Evolutionary conservation across 2,113 vertebrate species (phyloP), one percentile per base, ranked within the genome.

Genomic region (Antechinus flavipes): DNA sequence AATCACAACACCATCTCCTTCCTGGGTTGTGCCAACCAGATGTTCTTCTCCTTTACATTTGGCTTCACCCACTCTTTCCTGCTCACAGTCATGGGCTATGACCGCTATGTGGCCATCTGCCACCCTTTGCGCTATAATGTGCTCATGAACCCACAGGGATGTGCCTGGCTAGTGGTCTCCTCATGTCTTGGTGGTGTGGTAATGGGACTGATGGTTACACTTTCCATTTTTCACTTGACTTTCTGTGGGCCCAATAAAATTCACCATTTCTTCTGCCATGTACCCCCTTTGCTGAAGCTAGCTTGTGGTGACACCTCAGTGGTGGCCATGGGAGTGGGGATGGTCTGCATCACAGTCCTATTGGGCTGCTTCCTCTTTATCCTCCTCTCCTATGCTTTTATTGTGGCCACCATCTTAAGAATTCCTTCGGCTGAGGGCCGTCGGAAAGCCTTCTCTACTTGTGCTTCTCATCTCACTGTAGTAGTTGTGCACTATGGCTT

Each of bases 381-480:
- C 0, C 0, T 96, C 8, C 47, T 96, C 30, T 96, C 96, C 42
- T 96, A 96, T 14, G 8, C 94, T 47, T 97, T 96, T 90, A 97
- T 97, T 0, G 84, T 94, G 14, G 30, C 95, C 91, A 97, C 54
- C 94, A 94, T 42, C 93, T 96, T 96, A 93, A 97, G 58, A 56
- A 98, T 98, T 9, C 96, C 97, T 0, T 97, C 97, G 0, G 92
- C 96, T 0, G 96, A 98, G 14, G 96, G 96, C 0, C 16, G 76
- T 16, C 96, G 91, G n/a, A 97, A 97, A 16, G 92, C 95, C 16
- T 98, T 98, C 93, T 97, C 96, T 91, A 98, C 97, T 0, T 98
- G 97, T 12, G 95, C 22, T 0, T 98, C 98, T 9, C 98, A 98
- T 56, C 96, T 98, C 56, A 95, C 95, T 0, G 96, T 98, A 46